Evolutionary conservation across 2,797 vertebrate genomes (phyloP).

Genomic region (Falco columbarius): DNA sequence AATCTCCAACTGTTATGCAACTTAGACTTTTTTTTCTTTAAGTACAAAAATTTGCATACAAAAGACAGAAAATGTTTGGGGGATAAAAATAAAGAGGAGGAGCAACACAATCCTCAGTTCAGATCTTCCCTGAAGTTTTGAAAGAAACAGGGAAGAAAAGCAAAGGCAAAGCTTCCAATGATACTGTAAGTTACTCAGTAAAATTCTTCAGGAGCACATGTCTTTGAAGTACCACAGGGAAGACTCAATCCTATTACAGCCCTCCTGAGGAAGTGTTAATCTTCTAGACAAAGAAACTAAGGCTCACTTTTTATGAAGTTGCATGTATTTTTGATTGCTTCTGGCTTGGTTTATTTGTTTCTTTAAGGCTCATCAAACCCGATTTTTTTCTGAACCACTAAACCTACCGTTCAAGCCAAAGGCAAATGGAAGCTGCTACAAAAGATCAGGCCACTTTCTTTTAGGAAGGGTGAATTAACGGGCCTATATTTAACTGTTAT

Average conservation of each 20-base stretch:
- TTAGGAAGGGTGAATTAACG: neutral
- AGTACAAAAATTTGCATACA: neutral
- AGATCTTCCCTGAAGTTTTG: neutral
- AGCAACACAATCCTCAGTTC: neutral
- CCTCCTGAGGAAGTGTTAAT: conserved; percentile 62
- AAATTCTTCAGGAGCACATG: neutral
- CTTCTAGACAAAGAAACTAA: conserved; percentile 52
- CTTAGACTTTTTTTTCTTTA: neutral
- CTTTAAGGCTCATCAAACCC: conserved; percentile 53
- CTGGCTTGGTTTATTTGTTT: conserved; percentile 57
- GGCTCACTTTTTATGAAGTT: conserved; percentile 44
- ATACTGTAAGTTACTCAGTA: neutral
- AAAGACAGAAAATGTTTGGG: neutral
- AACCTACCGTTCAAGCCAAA: neutral
- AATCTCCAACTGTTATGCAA: neutral
- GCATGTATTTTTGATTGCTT: conserved; percentile 54
- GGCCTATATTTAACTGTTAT: neutral
- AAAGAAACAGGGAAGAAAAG: conserved; percentile 21
- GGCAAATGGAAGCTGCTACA: conserved; percentile 2
- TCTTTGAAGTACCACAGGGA: conserved; percentile 46
- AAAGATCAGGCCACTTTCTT: neutral
- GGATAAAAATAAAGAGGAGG: conserved; percentile 4
- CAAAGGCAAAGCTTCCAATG: conserved; percentile 24
- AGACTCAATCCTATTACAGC: conserved; percentile 62
- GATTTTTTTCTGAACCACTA: neutral